A percentile compares a stretch with the other conserved stretches of the same genome.
phyloP scores from a whole-genome alignment of 2,888 invertebrate species.

The Habroteleia sp. region DNA sequence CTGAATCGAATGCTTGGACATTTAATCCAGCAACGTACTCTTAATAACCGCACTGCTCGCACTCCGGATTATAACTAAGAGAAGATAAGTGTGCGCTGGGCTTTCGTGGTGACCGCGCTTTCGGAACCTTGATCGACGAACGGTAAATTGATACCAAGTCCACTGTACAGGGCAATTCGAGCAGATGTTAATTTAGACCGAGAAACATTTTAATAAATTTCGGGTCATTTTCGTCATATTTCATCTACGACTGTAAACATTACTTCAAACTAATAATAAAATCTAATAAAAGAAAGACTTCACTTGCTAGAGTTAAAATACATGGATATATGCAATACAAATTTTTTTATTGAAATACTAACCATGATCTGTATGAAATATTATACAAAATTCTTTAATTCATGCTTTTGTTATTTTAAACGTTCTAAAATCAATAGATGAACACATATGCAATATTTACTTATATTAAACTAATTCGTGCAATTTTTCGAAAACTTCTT shows the following conservation, averaged over 20 bases:
- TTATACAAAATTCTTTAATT: slow-evolving; percentile 43
- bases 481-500: not conserved
- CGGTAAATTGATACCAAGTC: slow-evolving; percentile 39
- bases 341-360: slow-evolving; percentile 41
- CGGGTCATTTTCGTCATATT: no score
- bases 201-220: not conserved
- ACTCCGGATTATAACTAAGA: slow-evolving; percentile 54
- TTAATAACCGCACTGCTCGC: slow-evolving; percentile 42
- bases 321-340: no score
- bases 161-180: not conserved
- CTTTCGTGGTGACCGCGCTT: slow-evolving; percentile 20
- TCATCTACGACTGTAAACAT: no score
- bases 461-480: slow-evolving; percentile 10
- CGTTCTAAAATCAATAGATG: slow-evolving; percentile 14
- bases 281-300: no score
- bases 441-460: slow-evolving; percentile 13
- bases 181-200: not conserved
- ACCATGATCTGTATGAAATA: slow-evolving; percentile 33
- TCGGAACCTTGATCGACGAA: slow-evolving; percentile 51
- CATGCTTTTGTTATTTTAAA: slow-evolving; percentile 11
- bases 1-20: slow-evolving; percentile 13
- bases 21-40: slow-evolving; percentile 13
- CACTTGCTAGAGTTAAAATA: not conserved
- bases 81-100: slow-evolving; percentile 39
- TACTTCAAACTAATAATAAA: no score